Evolutionary conservation across 2,888 invertebrate species (phyloP), one percentile per base, ranked within the genome.

Genomic region (Drosophila leonis): DNA sequence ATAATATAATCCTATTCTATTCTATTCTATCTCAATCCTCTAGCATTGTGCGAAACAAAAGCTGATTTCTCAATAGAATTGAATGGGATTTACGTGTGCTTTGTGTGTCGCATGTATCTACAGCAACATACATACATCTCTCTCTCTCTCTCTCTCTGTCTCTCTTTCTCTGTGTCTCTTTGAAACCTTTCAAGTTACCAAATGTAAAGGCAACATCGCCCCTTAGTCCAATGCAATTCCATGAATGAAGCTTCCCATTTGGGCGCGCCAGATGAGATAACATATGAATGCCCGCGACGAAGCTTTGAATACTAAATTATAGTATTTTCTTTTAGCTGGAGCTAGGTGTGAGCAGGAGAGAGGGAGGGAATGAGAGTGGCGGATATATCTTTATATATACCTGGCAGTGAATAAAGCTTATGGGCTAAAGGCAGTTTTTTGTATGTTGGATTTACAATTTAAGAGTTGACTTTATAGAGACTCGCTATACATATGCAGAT

Each of bases 1-100:
- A 67, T 68, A 67, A 68, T 59, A 66, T 60, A 60, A 61, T 61
- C 29, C 65, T 29, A 54, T 67, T 67, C 52, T 29, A 54, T 67
- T 67, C 52, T 29, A 61, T 41, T 67, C 31, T 55, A 56, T 41
- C 42, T 27, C 27, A 18, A 18, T 35, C 20, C 35, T 18, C 20
- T 33, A 20, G 41, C 48, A 54, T 62, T 62, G 66, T 66, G 52
- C 46, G 39, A 55, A 41, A 69, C 61, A 69, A 68, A 61, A 61
- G 69, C 54, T 51, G 31, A 66, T 69, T 33, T 61, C 41, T 55
- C 55, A 70, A 68, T 39, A 42, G 55, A 55, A 39, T 70, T 42
- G 68, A 55, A 52, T 68, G 54, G 31, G 52, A 48, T 37, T 69
- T 49, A 69, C 42, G 20, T 60, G 46, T 60, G 37, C 48, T 48